Evolutionary conservation across 1,140 invertebrate species (phyloP).

Genomic region (Elymnias hypermnestra): DNA sequence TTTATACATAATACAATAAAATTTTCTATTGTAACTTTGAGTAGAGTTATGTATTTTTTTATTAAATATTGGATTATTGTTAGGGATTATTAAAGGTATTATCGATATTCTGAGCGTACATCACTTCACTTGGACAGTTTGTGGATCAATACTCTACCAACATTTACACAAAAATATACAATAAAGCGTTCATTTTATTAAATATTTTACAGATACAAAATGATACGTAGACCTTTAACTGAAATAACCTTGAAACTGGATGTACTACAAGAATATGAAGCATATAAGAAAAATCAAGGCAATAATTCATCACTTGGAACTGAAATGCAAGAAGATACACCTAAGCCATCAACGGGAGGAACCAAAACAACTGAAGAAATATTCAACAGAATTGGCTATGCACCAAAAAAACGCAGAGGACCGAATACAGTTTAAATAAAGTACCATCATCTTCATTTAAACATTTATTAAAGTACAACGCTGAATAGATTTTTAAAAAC

Average conservation of each 20-base stretch:
- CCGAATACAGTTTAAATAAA: conserved; percentile 1
- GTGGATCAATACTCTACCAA: too few relatives aligned
- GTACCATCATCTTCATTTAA: not conserved
- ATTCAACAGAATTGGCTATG: conserved; percentile 82
- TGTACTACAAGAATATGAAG: conserved; percentile 85
- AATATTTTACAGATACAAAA: conserved; percentile 55
- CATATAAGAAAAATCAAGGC: conserved; percentile 69
- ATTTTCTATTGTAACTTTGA: too few relatives aligned
- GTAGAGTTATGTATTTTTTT: too few relatives aligned
- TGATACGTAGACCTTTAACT: conserved; percentile 86
- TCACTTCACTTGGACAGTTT: too few relatives aligned
- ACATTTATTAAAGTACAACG: conserved; percentile 12
- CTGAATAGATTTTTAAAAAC: too few relatives aligned
- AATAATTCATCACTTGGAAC: conserved; percentile 60
- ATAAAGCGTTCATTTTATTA: not conserved
- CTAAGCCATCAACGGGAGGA: conserved; percentile 65
- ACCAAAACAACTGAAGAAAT: conserved; percentile 78
- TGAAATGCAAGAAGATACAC: conserved; percentile 75
- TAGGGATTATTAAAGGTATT: too few relatives aligned
- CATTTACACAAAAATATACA: too few relatives aligned
- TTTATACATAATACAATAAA: too few relatives aligned
- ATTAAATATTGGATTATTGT: too few relatives aligned
- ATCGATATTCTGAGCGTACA: too few relatives aligned
- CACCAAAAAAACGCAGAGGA: conserved; percentile 32
- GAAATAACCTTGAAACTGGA: conserved; percentile 86